Evolutionary conservation across 2,888 invertebrate genomes (phyloP).

Genomic region (Scelioninae gen. 1): DNA sequence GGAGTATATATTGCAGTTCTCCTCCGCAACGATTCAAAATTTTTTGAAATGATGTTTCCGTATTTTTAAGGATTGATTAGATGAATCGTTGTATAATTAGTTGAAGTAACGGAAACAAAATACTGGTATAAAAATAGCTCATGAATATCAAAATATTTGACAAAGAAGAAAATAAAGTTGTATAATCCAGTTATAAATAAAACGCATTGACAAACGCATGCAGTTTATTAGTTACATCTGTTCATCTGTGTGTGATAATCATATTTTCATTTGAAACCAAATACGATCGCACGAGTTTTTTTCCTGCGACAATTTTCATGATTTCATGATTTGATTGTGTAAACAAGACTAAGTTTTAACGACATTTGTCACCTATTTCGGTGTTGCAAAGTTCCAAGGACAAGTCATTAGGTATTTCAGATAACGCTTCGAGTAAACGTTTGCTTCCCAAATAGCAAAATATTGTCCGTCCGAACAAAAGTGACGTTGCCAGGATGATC

Average conservation of each 20-base stretch:
- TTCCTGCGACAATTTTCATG: conserved; percentile 5
- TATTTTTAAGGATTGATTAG: no score
- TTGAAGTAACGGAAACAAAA: no score
- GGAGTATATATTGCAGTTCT: no score
- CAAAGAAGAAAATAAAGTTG: conserved; percentile 4
- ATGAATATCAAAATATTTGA: neutral
- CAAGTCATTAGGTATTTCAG: conserved; percentile 15
- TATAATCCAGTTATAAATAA: conserved; percentile 1
- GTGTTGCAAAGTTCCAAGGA: no score
- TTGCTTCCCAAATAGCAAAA: conserved; percentile 41
- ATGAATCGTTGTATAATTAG: no score
- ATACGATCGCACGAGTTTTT: conserved; percentile 3
- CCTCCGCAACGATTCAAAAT: no score
- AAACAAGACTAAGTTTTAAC: no score
- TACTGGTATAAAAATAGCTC: no score
- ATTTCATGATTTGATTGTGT: no score
- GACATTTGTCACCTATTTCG: no score
- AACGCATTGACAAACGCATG: conserved; percentile 4
- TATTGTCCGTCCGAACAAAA: conserved; percentile 36
- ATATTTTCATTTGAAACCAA: conserved; percentile 17
- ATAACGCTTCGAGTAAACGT: conserved; percentile 12
- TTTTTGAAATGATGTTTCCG: no score
- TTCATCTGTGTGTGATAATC: conserved; percentile 27
- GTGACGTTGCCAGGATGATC: conserved; percentile 24
- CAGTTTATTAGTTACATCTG: conserved; percentile 27